Base-by-base conservation (phyloP, 2,113 vertebrate genomes). In the Oncorhynchus mykiss region DNA sequence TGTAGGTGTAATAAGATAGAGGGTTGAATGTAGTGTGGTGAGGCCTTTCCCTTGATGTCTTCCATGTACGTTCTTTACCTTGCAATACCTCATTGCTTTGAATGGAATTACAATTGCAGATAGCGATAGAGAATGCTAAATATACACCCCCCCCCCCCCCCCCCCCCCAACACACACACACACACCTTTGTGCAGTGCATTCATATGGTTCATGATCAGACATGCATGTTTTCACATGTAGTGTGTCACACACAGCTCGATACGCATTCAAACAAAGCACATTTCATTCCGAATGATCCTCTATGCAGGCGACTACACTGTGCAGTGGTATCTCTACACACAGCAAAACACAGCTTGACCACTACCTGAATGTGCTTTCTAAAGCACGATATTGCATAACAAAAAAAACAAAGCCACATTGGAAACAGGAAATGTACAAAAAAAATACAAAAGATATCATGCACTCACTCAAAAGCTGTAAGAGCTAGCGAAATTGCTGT, bases 381-480 rank as follows among this genome's bases (percentile, higher is more conserved):
- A 57, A 74, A 77, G 59, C 67, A 70, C 74, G 73, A 73, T 76
- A 45, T 22, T 78, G 59, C 29, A n/a, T 18, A 2, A 54, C 3
- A 18, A 18, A 31, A 51, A 3, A 2, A 51, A 34, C 34, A 13
- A 13, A 51, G 13, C 3, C 49, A 51, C 2, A 51, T 16, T 51
- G 49, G 49, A 70, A 4, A n/a, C 24, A 67, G 25, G 8, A 18
- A 69, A 5, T 45, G 18, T 39, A 60, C 18, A 51, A 20, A 48
- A 20, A 20, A 34, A 59, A 5, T 45, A 72, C 72, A 9, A 8
- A 79, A 82, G 27, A 79, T 39, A 79, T 39, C 88, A 87, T 92
- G 89, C 91, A 72, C 72, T 86, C 86, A 88, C 72, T 80, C 76
- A 48, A 59, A 12, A 48, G 72, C 31, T 75, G 78, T 51, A 27